These are phyloP conservation scores for Sthenelais limicola DNA, from an alignment of 2,888 invertebrate genomes.

Conservation along the genomic window DNA sequence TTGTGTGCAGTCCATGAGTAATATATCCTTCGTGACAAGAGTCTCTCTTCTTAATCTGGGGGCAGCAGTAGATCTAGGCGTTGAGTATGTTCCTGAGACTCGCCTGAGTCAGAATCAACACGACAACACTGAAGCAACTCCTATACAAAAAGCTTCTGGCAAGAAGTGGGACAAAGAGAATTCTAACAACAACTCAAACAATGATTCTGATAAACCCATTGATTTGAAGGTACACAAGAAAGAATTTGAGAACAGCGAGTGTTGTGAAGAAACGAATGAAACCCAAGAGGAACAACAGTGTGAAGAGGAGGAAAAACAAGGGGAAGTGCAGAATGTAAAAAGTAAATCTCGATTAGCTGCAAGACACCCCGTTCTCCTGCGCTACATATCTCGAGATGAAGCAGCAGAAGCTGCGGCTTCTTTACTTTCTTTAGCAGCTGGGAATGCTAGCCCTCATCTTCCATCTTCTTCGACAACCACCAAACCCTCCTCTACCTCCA, in stretches of 20 bases:
- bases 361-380: slow-evolving; percentile 22
- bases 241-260: background rate
- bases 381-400: slow-evolving; percentile 15
- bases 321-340: background rate
- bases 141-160: too few species aligned
- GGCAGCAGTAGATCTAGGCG: too few species aligned
- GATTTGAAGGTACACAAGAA: background rate
- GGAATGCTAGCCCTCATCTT: background rate
- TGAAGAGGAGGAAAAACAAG: background rate
- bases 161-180: background rate
- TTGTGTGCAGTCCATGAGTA: slow-evolving; percentile 57
- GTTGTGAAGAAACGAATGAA: background rate
- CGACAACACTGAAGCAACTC: too few species aligned
- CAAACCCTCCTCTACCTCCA: too few species aligned
- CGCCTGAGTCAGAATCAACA: too few species aligned
- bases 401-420: background rate
- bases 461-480: too few species aligned
- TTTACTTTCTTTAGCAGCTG: background rate
- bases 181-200: too few species aligned
- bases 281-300: background rate
- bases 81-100: too few species aligned
- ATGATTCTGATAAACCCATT: too few species aligned
- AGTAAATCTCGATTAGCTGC: slow-evolving; percentile 7
- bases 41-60: slow-evolving; percentile 56
- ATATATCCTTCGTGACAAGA: slow-evolving; percentile 61